Evolutionary conservation across 1,140 invertebrate species (phyloP), one percentile per base, ranked within the genome.

Genomic region (Microvelia longipes): DNA sequence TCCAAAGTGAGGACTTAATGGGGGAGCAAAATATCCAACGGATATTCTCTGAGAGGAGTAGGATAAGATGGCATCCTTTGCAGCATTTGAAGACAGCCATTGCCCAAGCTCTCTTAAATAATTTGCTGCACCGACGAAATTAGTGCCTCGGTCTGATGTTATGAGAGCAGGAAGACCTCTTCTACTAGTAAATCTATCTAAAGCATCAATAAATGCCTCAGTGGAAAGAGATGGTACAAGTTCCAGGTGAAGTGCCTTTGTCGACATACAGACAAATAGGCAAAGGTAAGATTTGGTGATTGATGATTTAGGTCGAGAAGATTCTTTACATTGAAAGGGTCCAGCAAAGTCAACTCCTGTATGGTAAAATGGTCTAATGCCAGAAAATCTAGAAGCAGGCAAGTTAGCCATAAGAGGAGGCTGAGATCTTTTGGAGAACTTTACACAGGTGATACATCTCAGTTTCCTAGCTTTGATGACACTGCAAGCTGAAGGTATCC

Each of bases 171-270:
- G 25, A 28, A 14, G 28, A 28, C 66, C 66, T 28, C 66, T 11
- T 19, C 66, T 27, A 24, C 15, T 11, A 28, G 25, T 29, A 28
- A 67, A 67, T 13, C 66, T 76, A 24, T 74, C 71, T 1, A 83
- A 70, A 1, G 77, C 74, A 5, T 77, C 72, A 1, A 82, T 68
- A 66, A 83, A 82, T 1, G 73, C 73, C 62, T 79, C 75, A 0
- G 80, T 77, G 1, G 77, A 73, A 2, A 82, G 65, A 71, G 78
- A 73, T 0, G 74, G 74, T 0, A 81, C 79, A 0, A 80, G 26
- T 71, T 83, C 81, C 15, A 83, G 70, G 70, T 82, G 81, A 26
- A 81, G 69, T 1, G 79, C 81, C 62, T 75, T 77, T 0, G 78
- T 79, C 1, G 73, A 62, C 24, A 81, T 77, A 68, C 80, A 83